Conservation (phyloP, 2,113 vertebrate species). For the Anguilla japonica region DNA sequence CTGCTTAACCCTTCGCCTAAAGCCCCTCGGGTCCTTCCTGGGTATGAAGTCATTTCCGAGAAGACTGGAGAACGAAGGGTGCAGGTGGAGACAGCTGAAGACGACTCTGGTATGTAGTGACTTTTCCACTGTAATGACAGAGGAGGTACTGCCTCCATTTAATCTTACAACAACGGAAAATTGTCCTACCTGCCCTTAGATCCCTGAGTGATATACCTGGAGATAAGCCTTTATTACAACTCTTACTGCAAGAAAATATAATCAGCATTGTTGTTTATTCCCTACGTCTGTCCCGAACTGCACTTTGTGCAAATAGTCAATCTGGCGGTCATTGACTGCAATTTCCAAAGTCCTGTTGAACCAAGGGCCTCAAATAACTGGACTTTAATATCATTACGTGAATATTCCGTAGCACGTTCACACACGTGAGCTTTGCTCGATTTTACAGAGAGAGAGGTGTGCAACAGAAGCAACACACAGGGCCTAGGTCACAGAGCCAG, state of each 20-base stretch:
- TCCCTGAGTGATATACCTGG: slow-evolving; percentile 16
- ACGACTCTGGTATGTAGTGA: neutral
- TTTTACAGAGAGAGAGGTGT: too few relatives aligned
- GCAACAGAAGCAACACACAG: too few relatives aligned
- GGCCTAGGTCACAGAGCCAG: too few relatives aligned
- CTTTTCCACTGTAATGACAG: neutral
- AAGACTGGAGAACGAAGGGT: neutral
- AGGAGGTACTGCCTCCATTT: neutral
- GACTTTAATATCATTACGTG: too few relatives aligned
- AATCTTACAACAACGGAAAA: neutral
- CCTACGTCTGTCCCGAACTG: neutral
- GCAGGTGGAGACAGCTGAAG: neutral
- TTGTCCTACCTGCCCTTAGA: slow-evolving; percentile 15
- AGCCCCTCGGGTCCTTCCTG: neutral
- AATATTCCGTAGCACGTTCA: too few relatives aligned
- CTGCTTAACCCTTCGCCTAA: neutral
- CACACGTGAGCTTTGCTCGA: too few relatives aligned
- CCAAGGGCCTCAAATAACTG: too few relatives aligned
- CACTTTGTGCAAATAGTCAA: neutral
- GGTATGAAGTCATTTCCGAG: neutral
- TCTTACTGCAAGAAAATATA: neutral
- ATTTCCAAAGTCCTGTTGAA: too few relatives aligned
- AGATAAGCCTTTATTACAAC: slow-evolving; percentile 18
- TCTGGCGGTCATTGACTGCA: too few relatives aligned
- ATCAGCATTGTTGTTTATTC: neutral